Evolutionary conservation across 2,797 vertebrate species (phyloP).

Genomic region (Tauraco hartlaubi): DNA sequence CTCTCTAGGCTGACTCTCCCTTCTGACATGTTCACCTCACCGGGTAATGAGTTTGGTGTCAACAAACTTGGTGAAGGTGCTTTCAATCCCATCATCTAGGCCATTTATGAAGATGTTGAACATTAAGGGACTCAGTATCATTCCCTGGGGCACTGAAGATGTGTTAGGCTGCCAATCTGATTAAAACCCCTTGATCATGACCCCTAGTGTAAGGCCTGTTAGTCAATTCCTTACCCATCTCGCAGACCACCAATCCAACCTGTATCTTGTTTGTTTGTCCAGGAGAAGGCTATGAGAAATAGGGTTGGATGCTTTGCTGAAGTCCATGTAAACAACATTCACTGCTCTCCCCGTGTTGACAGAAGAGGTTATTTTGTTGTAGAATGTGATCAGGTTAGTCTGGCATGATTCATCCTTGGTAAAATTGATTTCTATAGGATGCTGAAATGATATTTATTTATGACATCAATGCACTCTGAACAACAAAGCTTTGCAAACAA

Average conservation of each 20-base stretch:
- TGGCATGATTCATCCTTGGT: not conserved
- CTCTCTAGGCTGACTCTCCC: not conserved
- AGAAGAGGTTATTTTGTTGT: not conserved
- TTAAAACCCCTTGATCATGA: not conserved
- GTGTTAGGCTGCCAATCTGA: not conserved
- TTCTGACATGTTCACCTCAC: not conserved
- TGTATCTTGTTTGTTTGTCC: not conserved
- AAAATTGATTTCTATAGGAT: not conserved
- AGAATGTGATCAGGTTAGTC: not conserved
- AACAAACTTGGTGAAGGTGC: not conserved
- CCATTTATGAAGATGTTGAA: not conserved
- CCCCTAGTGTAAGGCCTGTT: not conserved
- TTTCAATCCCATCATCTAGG: not conserved
- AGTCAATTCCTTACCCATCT: not conserved
- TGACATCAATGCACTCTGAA: not conserved
- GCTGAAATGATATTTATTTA: not conserved
- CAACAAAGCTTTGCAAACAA: not conserved
- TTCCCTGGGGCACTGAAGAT: not conserved
- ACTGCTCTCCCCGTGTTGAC: not conserved
- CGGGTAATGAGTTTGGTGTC: rapidly evolving
- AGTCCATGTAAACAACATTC: not conserved
- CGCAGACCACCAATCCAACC: not conserved
- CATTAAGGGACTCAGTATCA: not conserved
- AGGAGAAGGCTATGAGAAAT: not conserved
- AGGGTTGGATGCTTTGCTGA: not conserved